Evolutionary conservation across 1,140 invertebrate species (phyloP).

Genomic region (Lordiphosa mommai): DNA sequence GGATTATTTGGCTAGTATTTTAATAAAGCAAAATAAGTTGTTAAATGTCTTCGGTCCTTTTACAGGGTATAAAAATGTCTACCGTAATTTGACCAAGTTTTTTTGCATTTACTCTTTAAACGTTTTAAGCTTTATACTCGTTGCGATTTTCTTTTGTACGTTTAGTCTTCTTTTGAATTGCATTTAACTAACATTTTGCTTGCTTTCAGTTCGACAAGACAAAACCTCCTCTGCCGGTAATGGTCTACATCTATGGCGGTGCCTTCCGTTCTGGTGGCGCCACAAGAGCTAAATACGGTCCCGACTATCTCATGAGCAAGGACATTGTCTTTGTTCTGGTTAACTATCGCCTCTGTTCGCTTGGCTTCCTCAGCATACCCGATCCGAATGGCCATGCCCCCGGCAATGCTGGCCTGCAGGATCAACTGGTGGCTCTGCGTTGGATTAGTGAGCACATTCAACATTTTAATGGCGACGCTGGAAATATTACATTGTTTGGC

Average conservation of each 20-base stretch:
- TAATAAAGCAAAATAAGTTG: no score
- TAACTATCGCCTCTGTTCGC: slow-evolving; percentile 85
- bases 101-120: no score
- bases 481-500: slow-evolving; percentile 74
- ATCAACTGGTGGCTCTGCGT: slow-evolving; percentile 79
- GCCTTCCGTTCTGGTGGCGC: slow-evolving; percentile 81
- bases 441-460: slow-evolving; percentile 78
- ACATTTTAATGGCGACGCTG: slow-evolving; percentile 56
- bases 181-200: no score
- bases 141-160: no score
- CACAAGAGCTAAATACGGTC: slow-evolving; percentile 80
- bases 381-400: slow-evolving; percentile 61
- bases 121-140: no score
- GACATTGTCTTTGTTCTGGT: slow-evolving; percentile 84
- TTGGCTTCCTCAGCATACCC: slow-evolving; percentile 84
- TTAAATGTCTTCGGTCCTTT: no score
- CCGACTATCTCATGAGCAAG: slow-evolving; percentile 83
- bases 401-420: slow-evolving; percentile 81
- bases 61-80: no score
- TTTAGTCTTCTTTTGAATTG: no score
- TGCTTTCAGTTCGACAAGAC: slow-evolving; percentile 34
- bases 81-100: neutral
- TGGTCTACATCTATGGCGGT: slow-evolving; percentile 88
- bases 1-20: no score
- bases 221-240: slow-evolving; percentile 81